Base-by-base conservation (phyloP, 2,888 invertebrate species). In the Pecten maximus region DNA sequence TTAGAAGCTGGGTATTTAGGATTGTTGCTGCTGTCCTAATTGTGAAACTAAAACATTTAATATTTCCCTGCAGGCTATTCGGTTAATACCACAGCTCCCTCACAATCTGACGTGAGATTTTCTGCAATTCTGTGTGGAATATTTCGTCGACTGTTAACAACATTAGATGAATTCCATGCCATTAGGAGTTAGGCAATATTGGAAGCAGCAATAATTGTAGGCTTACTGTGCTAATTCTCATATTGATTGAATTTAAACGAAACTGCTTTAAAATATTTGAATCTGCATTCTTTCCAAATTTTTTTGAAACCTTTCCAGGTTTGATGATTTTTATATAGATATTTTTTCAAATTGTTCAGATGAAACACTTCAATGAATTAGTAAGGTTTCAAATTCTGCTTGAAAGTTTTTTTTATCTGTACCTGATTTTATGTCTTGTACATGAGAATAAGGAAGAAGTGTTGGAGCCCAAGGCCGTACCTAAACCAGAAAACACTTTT, bases 21-120 rank as follows among this genome's bases (percentile, higher is more conserved):
- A 28, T 35, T 74, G 74, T 74, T 74, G 74, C 35, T 74, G 74
- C 74, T 35, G 12, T 10, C 74, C 74, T 74, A 74, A 74, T 74
- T 74, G 74, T 74, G 74, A 74, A 74, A 74, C 74, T 74, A 74
- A 74, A 74, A 74, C 74, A 74, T 74, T 74, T 74, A 74, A 74
- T 74, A 74, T 74, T 74, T 74, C 74, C 74, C 74, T 35, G 35
- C 35, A 74, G 74, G 74, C 74, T 28, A 35, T 74, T 74, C 28
- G 35, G 28, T 15, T 74, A 74, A 74, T 74, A 10, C 74, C 35
- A 10, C 74, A 35, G 35, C 74, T 74, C 74, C 74, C 15, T 28
- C 35, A 2, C 4, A 74, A 74, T 74, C 74, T 74, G 74, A 74
- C 28, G 74, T 35, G 74, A 74, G 74, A 74, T 74, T 74, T 74